A percentile compares a stretch with the other conserved stretches of the same genome.
Conservation (phyloP, 2,113 vertebrate species). For the Cheilinus undulatus region DNA sequence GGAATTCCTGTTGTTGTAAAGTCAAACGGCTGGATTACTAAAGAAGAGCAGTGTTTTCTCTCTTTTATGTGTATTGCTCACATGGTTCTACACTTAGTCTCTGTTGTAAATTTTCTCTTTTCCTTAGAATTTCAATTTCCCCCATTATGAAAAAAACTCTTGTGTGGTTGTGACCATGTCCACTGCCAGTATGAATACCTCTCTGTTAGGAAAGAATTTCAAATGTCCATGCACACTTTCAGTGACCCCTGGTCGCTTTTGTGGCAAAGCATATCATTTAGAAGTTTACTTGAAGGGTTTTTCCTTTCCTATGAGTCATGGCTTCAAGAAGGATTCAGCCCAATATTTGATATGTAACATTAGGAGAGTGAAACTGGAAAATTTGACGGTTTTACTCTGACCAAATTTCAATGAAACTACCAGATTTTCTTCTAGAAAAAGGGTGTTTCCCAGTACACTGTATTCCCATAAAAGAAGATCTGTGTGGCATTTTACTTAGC, state of each 20-base stretch:
- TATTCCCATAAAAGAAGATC: background rate
- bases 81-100: background rate
- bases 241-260: background rate
- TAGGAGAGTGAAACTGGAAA: background rate
- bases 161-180: background rate
- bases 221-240: conserved; percentile 5
- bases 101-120: background rate
- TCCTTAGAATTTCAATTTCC: conserved; percentile 12
- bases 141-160: background rate
- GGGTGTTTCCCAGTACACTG: conserved; percentile 8
- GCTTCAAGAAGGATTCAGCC: background rate
- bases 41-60: background rate
- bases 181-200: conserved; percentile 4
- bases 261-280: background rate
- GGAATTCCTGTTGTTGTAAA: background rate
- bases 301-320: conserved; percentile 18
- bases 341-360: background rate
- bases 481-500: background rate
- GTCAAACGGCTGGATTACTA: background rate
- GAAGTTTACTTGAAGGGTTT: background rate
- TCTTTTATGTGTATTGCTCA: background rate
- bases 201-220: conserved; percentile 23
- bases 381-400: background rate
- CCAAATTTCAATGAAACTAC: background rate
- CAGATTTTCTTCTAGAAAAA: background rate